Percentiles rank a stretch among this genome's conserved stretches.
These are phyloP conservation scores for Selene dorsalis DNA, from an alignment of 2,797 vertebrate species.

Conservation along the genomic window DNA sequence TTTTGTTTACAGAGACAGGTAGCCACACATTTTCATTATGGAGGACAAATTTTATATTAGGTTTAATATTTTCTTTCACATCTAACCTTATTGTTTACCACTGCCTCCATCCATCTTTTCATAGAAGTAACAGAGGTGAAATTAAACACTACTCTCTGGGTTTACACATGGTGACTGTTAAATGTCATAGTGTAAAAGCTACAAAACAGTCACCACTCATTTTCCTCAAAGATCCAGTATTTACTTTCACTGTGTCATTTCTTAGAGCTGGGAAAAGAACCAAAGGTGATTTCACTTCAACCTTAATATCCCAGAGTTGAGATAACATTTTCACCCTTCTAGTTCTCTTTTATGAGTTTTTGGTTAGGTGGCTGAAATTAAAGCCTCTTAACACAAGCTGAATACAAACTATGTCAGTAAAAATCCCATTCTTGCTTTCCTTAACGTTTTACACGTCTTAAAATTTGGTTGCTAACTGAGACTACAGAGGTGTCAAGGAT, in stretches of 20 bases:
- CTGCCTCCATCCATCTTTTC: constrained; percentile 7
- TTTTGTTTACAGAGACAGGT: constrained; percentile 50
- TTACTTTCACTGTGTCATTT: neutral
- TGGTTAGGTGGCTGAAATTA: no score
- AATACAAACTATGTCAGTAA: no score
- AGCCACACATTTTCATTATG: constrained; percentile 16
- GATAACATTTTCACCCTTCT: no score
- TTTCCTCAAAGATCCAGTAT: neutral
- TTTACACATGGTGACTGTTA: neutral
- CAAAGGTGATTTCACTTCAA: neutral
- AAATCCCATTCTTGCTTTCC: no score
- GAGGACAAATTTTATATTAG: constrained; percentile 8
- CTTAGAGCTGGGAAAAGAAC: neutral
- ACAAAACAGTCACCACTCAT: neutral
- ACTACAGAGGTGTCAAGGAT: no score
- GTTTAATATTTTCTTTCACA: constrained; percentile 16
- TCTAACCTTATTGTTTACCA: neutral
- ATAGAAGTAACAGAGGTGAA: neutral
- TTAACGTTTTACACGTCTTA: no score
- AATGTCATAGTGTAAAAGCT: neutral
- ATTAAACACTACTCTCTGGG: neutral
- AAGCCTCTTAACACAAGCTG: no score
- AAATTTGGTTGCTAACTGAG: no score
- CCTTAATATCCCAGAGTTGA: no score
- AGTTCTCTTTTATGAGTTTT: no score